Conservation (phyloP, 2,888 invertebrate species). For the Lepeophtheirus nordmannii region DNA sequence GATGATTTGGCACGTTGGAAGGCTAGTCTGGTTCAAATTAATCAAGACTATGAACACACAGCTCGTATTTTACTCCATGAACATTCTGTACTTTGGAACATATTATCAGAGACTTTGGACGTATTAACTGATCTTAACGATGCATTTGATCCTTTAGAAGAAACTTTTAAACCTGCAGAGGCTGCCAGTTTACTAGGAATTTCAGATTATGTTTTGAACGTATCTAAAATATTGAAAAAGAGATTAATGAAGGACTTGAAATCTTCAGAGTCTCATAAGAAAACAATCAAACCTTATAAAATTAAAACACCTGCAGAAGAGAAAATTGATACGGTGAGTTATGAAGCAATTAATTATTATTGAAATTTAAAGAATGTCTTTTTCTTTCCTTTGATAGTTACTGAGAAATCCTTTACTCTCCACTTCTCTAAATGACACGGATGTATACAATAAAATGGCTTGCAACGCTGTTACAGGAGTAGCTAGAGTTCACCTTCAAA, state of each 20-base stretch:
- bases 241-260: constrained; percentile 4
- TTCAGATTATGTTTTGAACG: neutral
- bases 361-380: neutral
- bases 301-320: constrained; percentile 15
- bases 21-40: constrained; percentile 54
- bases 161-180: neutral
- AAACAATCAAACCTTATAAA: neutral
- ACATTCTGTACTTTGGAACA: neutral
- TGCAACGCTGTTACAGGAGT: constrained; percentile 7
- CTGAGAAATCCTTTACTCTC: neutral
- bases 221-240: neutral
- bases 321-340: neutral
- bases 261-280: neutral
- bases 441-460: neutral
- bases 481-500: constrained; percentile 1
- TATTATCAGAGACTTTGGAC: neutral
- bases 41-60: constrained; percentile 38
- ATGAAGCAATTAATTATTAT: neutral
- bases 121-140: neutral
- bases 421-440: neutral
- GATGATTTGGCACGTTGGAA: constrained; percentile 80
- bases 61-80: constrained; percentile 6
- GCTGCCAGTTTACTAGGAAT: neutral
- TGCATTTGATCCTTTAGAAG: constrained; percentile 16
- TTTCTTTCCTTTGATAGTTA: neutral